These are phyloP conservation scores for Dorcus parallelipipedus DNA, from an alignment of 2,888 invertebrate species.

Conservation along the genomic window DNA sequence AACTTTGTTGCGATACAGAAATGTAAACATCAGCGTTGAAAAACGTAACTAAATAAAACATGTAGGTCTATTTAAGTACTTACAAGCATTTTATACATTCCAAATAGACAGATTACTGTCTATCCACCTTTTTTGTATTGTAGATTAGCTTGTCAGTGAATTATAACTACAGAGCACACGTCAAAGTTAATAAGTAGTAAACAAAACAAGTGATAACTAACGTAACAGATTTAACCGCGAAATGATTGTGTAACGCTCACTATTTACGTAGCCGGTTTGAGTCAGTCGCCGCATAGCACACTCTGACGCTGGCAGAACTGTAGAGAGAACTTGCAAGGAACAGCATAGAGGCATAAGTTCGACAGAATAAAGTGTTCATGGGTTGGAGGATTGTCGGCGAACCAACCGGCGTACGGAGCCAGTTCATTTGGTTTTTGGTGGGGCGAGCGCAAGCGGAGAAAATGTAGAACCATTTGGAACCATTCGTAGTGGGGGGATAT, in stretches of 20 bases:
- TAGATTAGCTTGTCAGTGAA: not conserved
- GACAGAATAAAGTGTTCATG: slow-evolving; percentile 17
- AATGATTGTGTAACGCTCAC: slow-evolving; percentile 11
- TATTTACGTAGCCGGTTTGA: slow-evolving; percentile 2
- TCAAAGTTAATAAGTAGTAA: not conserved
- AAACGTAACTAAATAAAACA: slow-evolving; percentile 6
- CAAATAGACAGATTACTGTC: slow-evolving; percentile 16
- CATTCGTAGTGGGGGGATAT: slow-evolving; percentile 13
- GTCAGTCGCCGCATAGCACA: slow-evolving; percentile 1
- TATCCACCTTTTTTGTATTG: slow-evolving; percentile 1
- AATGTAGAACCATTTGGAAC: slow-evolving; percentile 21
- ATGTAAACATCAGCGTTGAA: too few species aligned
- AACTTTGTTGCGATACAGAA: too few species aligned
- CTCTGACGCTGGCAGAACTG: not conserved
- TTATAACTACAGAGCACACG: slow-evolving; percentile 1
- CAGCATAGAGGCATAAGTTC: slow-evolving; percentile 18
- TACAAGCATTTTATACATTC: slow-evolving; percentile 18
- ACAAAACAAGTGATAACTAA: slow-evolving; percentile 1
- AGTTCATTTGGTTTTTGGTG: slow-evolving; percentile 20
- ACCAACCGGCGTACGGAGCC: slow-evolving; percentile 18
- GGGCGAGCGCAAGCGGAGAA: slow-evolving; percentile 18
- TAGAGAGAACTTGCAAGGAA: slow-evolving; percentile 1
- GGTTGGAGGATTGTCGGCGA: slow-evolving; percentile 13
- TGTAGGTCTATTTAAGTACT: slow-evolving; percentile 5
- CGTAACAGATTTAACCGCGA: not conserved